Conservation (phyloP, 2,888 invertebrate species). For the Ophonus ardosiacus region DNA sequence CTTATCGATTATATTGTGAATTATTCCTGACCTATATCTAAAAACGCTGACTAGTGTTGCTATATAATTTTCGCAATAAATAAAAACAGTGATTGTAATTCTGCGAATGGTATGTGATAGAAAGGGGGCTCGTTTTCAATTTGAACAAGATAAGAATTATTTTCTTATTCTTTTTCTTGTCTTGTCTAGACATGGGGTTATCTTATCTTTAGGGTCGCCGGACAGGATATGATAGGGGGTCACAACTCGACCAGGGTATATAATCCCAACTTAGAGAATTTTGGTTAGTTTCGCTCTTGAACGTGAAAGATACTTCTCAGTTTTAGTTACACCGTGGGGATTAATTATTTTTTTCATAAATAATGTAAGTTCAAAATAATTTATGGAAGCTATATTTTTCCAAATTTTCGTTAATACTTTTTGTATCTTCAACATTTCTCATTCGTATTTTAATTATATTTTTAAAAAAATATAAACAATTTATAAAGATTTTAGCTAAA, state of each 20-base stretch:
- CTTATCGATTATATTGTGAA: background rate
- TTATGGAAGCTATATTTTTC: background rate
- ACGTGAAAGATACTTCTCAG: background rate
- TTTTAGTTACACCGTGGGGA: background rate
- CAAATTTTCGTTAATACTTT: too few species aligned
- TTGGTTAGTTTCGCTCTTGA: background rate
- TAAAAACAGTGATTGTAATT: background rate
- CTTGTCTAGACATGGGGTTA: conserved; percentile 28
- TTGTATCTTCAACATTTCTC: too few species aligned
- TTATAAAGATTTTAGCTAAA: too few species aligned
- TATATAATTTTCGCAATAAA: background rate
- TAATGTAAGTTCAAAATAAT: background rate
- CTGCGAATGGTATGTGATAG: background rate
- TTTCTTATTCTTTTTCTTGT: conserved; percentile 11
- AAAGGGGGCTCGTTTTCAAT: background rate
- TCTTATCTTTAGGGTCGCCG: conserved; percentile 28
- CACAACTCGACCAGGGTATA: background rate
- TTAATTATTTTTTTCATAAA: background rate
- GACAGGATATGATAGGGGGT: conserved; percentile 15
- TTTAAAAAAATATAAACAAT: too few species aligned
- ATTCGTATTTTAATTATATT: background rate
- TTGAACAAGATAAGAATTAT: background rate
- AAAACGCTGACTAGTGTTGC: background rate
- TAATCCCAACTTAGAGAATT: conserved; percentile 2
- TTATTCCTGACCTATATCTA: background rate